phyloP scores from a whole-genome alignment of 2,113 vertebrate genomes.

The Sturnus vulgaris region DNA sequence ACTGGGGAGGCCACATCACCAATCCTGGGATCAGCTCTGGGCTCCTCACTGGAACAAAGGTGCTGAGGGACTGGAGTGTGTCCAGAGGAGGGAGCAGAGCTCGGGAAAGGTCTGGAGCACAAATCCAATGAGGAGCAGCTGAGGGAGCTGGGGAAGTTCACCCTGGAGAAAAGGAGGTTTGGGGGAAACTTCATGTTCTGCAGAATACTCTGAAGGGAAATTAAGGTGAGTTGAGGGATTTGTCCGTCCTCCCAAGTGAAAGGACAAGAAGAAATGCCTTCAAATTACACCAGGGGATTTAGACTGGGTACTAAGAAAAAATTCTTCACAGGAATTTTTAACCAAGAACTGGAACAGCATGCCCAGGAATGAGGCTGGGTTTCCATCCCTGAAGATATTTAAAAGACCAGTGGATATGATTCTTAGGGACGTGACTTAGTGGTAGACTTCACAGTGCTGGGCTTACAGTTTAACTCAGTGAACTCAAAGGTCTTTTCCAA shows the following conservation, averaged over 20 bases:
- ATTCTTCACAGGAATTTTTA: rapidly evolving
- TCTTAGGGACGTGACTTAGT: not conserved
- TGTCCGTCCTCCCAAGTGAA: not conserved
- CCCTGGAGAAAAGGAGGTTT: not conserved
- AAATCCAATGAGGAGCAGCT: rapidly evolving
- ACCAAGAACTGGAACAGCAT: not conserved
- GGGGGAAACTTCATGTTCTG: not conserved
- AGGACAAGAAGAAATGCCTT: not conserved
- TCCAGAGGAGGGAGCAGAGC: rapidly evolving
- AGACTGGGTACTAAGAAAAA: not conserved
- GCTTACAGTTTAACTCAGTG: not conserved
- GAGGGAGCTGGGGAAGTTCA: not conserved
- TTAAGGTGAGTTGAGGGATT: not conserved
- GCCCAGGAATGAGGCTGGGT: not conserved
- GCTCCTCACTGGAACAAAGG: rapidly evolving
- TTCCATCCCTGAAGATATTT: not conserved
- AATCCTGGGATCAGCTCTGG: not conserved
- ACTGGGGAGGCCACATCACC: rapidly evolving
- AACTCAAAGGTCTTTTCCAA: not conserved
- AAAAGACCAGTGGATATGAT: not conserved
- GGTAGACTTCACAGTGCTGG: not conserved
- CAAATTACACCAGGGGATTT: not conserved
- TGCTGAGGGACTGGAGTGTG: rapidly evolving
- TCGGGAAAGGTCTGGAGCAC: not conserved
- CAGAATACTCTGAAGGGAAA: not conserved